These are phyloP conservation scores for Nomada ruficornis DNA, from an alignment of 2,888 invertebrate species.

Conservation along the genomic window DNA sequence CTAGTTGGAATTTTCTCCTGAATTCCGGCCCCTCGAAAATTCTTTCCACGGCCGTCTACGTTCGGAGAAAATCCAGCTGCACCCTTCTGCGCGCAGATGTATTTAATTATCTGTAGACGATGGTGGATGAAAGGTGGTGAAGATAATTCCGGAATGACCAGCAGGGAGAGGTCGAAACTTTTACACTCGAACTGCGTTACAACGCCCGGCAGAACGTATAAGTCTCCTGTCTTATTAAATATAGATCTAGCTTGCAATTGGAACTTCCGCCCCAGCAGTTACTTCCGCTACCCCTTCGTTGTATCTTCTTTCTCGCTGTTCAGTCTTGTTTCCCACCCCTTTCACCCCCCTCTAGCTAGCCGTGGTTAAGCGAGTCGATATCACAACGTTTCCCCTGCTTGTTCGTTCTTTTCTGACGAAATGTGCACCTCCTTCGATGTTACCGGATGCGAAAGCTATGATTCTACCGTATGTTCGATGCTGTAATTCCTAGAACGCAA, in stretches of 20 bases:
- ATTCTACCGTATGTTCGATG: background rate
- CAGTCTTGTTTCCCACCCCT: constrained; percentile 11
- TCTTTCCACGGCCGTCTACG: constrained; percentile 60
- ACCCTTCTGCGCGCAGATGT: constrained; percentile 77
- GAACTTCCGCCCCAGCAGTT: constrained; percentile 75
- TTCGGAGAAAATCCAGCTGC: constrained; percentile 74
- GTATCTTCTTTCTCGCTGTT: constrained; percentile 1
- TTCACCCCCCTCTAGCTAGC: constrained; percentile 4
- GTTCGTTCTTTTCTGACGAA: background rate
- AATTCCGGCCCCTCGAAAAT: constrained; percentile 54
- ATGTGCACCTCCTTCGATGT: background rate
- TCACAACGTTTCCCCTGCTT: constrained; percentile 44
- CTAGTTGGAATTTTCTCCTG: background rate
- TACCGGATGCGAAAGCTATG: constrained; percentile 14
- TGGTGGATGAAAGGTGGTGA: constrained; percentile 52
- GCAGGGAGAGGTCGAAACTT: constrained; percentile 63
- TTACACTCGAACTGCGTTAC: constrained; percentile 73
- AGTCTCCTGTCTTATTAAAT: constrained; percentile 80
- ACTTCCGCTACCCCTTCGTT: constrained; percentile 64
- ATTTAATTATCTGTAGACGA: constrained; percentile 78
- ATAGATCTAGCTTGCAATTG: constrained; percentile 78
- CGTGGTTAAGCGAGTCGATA: constrained; percentile 54
- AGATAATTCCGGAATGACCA: constrained; percentile 62
- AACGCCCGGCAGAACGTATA: constrained; percentile 74
- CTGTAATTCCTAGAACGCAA: background rate